Evolutionary conservation across 2,113 vertebrate species (phyloP).

Genomic region (Delphinus delphis): DNA sequence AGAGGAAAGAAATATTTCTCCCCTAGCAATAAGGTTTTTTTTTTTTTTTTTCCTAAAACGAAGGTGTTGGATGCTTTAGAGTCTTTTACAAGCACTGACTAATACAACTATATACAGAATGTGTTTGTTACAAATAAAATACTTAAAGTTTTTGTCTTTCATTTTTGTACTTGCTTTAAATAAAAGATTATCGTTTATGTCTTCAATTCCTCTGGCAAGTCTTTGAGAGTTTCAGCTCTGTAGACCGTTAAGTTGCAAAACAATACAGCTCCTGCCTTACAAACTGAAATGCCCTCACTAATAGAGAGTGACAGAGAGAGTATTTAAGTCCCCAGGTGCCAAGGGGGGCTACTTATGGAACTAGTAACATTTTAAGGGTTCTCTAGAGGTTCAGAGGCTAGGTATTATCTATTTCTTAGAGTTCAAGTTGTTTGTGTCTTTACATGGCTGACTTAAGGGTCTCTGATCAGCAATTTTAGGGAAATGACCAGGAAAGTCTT

Average conservation of each 20-base stretch:
- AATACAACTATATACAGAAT: neutral
- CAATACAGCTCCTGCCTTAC: neutral
- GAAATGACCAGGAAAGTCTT: neutral
- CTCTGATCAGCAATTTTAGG: neutral
- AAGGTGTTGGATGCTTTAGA: neutral
- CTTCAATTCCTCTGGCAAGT: neutral
- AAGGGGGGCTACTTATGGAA: neutral
- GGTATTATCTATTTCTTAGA: neutral
- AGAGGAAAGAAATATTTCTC: neutral
- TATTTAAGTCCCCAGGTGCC: neutral
- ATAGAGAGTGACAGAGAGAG: neutral
- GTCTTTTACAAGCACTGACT: neutral
- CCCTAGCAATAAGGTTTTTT: neutral
- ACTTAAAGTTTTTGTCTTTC: neutral
- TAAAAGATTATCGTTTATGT: neutral
- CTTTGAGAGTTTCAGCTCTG: neutral
- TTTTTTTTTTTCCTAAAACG: neutral
- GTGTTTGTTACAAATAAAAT: neutral
- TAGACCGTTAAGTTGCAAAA: slow-evolving; percentile 1
- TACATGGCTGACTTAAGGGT: neutral
- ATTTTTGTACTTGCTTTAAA: neutral
- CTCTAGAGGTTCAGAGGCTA: neutral
- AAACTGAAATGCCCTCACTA: neutral
- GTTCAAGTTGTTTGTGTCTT: neutral
- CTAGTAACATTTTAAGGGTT: neutral